phyloP scores from a whole-genome alignment of 2,888 invertebrate species.

The Pachycephus smyrnensis region DNA sequence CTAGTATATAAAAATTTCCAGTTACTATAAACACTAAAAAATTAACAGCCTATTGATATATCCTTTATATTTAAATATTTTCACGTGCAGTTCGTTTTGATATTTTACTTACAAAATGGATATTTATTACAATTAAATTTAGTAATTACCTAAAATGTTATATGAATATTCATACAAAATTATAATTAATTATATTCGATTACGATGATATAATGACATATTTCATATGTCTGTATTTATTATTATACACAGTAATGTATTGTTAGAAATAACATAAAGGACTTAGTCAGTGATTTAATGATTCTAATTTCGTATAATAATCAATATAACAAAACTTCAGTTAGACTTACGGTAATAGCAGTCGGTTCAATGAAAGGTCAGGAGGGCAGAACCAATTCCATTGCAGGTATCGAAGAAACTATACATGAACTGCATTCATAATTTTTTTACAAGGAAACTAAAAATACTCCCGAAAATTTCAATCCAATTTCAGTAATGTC shows the following conservation, averaged over 20 bases:
- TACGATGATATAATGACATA: background rate
- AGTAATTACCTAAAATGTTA: too few relatives aligned
- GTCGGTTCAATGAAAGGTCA: background rate
- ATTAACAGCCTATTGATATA: too few relatives aligned
- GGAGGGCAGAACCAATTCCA: background rate
- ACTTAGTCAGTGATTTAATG: background rate
- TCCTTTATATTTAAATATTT: too few relatives aligned
- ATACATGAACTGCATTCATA: background rate
- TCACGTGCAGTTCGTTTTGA: too few relatives aligned
- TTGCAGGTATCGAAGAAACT: background rate
- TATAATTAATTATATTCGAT: background rate
- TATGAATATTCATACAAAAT: background rate
- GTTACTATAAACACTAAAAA: too few relatives aligned
- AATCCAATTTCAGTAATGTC: background rate
- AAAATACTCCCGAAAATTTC: background rate
- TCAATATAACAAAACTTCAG: background rate
- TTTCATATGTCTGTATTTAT: background rate
- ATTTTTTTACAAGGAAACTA: background rate
- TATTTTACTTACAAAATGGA: too few relatives aligned
- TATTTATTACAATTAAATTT: too few relatives aligned
- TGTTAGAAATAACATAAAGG: background rate
- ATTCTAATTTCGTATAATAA: background rate
- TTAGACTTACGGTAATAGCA: background rate
- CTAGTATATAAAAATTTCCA: background rate
- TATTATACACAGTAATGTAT: background rate